Base-by-base conservation (phyloP, 1,140 invertebrate genomes). In the Hyles vespertilio region DNA sequence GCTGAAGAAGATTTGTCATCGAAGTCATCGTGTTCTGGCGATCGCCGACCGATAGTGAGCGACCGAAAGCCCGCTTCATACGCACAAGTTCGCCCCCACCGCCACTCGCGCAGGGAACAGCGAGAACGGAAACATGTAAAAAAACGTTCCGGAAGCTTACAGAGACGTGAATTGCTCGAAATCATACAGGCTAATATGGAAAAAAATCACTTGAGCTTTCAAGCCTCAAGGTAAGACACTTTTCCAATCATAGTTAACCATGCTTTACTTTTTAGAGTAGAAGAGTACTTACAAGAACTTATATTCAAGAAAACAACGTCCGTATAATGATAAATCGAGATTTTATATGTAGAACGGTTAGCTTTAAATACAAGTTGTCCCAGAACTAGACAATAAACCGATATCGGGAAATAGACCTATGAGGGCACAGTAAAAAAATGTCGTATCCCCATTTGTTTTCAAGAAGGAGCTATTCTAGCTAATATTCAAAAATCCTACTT, bases 151-250 rank as follows among this genome's bases (percentile, higher is more conserved):
- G 92, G 94, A 58, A 94, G 94, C 59, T 89, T 95, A 63, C 95
- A 96, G 77, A 91, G 94, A 67, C 93, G 95, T 75, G 94, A 96
- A 86, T 90, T 96, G 63, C 92, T 96, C 56, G 94, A 96, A 88
- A 94, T 97, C 67, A 95, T 97, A 72, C 94, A 96, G 85, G 94
- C 95, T 58, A 97, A 96, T 81, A 96, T 97, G 95, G 95, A 96
- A 84, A 95, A 96, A 87, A 96, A 97, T 86, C 95, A 96, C 84
- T 90, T 95, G 89, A 94, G 93, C 92, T 94, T 95, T 92, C 93
- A 95, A 91, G 91, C 93, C 81, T 92, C 92, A 83, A 94, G 94
- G 94, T 95, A 47, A 47, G 12, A n/a, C 4, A 47, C 46, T 8
- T 8, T 47, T 40, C 4, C 36, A 8, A 5, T 8, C 36, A 5